Evolutionary conservation across 2,113 vertebrate genomes (phyloP).

Genomic region (Labeo catla): DNA sequence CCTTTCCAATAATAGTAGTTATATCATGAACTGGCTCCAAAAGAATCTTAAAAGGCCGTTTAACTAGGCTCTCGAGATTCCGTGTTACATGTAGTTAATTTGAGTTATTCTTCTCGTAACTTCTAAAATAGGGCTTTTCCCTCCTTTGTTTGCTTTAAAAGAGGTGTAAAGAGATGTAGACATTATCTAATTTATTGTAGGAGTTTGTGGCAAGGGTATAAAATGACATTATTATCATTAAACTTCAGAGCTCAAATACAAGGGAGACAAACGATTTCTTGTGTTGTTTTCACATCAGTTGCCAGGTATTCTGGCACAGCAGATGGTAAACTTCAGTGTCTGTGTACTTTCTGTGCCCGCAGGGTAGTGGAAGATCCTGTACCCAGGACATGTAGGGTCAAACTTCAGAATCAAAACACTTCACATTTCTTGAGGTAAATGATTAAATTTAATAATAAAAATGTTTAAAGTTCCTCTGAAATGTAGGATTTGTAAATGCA

Average conservation of each 20-base stretch:
- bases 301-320: slow-evolving; percentile 41
- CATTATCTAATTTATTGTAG: slow-evolving; percentile 58
- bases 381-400: slow-evolving; percentile 14
- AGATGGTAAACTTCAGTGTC: slow-evolving; percentile 14
- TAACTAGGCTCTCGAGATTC: slow-evolving; percentile 41
- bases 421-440: neutral
- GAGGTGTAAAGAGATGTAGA: slow-evolving; percentile 38
- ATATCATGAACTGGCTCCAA: slow-evolving; percentile 59
- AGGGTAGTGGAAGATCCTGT: slow-evolving; percentile 32
- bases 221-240: slow-evolving; percentile 47
- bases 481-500: neutral
- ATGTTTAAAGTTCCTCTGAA: neutral
- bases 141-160: slow-evolving; percentile 37
- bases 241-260: slow-evolving; percentile 48
- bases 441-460: neutral
- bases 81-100: slow-evolving; percentile 45
- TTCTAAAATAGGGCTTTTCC: slow-evolving; percentile 40
- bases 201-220: slow-evolving; percentile 47
- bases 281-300: slow-evolving; percentile 42
- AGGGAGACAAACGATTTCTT: neutral
- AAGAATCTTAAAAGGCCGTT: slow-evolving; percentile 43
- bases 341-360: neutral
- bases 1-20: slow-evolving; percentile 54
- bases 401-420: neutral
- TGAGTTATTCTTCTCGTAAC: slow-evolving; percentile 45